Conservation (phyloP, 2,113 vertebrate genomes). For the Mustela lutreola region DNA sequence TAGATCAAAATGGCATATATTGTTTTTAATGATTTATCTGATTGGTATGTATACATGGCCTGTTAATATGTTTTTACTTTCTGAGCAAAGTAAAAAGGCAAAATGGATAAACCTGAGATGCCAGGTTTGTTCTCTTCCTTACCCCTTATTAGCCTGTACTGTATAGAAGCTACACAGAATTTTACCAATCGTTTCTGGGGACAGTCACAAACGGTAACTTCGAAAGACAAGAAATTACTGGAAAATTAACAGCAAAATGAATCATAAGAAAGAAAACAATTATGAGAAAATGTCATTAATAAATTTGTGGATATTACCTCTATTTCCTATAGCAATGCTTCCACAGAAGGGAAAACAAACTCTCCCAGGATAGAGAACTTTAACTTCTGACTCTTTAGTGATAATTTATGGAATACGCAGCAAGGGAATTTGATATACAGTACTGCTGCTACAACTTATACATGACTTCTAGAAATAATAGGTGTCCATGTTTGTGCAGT, state of each 20-base stretch:
- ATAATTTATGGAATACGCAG: background rate
- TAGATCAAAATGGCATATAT: background rate
- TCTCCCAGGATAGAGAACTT: background rate
- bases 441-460: background rate
- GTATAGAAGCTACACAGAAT: background rate
- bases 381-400: background rate
- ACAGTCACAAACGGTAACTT: constrained; percentile 51
- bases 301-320: background rate
- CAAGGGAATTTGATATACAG: background rate
- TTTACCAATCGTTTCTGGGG: constrained; percentile 12
- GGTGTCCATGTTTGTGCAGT: constrained; percentile 44
- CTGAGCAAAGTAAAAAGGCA: background rate
- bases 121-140: background rate
- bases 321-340: background rate
- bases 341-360: constrained; percentile 5
- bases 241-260: constrained; percentile 56
- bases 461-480: constrained; percentile 27
- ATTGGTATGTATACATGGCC: background rate
- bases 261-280: background rate
- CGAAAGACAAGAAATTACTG: background rate
- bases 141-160: background rate
- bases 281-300: constrained; percentile 2
- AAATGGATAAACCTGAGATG: background rate
- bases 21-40: constrained; percentile 39
- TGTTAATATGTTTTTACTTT: constrained; percentile 1